phyloP scores from a whole-genome alignment of 2,113 vertebrate species.

The Myiozetetes cayanensis region DNA sequence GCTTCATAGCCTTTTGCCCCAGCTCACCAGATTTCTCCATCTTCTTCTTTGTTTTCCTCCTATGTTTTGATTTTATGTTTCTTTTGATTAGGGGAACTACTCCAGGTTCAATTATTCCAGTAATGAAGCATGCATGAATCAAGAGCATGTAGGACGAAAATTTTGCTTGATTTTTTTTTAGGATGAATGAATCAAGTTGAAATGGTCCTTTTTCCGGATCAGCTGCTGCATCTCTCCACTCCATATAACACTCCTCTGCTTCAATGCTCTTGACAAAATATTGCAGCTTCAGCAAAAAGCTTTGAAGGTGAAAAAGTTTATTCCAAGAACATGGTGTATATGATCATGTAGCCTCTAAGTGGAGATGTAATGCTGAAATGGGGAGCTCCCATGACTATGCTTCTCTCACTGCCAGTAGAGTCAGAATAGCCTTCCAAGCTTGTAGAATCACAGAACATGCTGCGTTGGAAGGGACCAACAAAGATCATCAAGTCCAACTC shows the following conservation, averaged over 20 bases:
- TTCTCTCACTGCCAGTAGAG: not conserved
- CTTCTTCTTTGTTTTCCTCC: not conserved
- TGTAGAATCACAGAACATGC: not conserved
- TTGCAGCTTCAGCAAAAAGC: conserved; percentile 35
- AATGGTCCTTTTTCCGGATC: conserved; percentile 25
- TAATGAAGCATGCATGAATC: not conserved
- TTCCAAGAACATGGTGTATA: not conserved
- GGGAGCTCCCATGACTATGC: accelerated
- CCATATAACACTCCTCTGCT: not conserved
- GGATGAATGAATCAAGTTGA: not conserved
- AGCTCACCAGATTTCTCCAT: not conserved
- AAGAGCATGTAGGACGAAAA: not conserved
- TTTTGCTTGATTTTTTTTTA: not conserved
- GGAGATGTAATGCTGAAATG: not conserved
- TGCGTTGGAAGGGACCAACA: not conserved
- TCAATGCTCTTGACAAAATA: not conserved
- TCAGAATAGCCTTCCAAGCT: not conserved
- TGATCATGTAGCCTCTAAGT: not conserved
- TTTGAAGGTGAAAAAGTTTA: conserved; percentile 33
- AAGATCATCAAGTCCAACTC: not conserved
- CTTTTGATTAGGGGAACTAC: not conserved
- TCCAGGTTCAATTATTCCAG: not conserved
- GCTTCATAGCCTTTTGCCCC: not conserved
- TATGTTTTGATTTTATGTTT: not conserved
- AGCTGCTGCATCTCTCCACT: not conserved